Percentiles rank a stretch among this genome's conserved stretches.
Evolutionary conservation across 2,797 vertebrate genomes (phyloP).

Genomic region (Sarcoramphus papa): DNA sequence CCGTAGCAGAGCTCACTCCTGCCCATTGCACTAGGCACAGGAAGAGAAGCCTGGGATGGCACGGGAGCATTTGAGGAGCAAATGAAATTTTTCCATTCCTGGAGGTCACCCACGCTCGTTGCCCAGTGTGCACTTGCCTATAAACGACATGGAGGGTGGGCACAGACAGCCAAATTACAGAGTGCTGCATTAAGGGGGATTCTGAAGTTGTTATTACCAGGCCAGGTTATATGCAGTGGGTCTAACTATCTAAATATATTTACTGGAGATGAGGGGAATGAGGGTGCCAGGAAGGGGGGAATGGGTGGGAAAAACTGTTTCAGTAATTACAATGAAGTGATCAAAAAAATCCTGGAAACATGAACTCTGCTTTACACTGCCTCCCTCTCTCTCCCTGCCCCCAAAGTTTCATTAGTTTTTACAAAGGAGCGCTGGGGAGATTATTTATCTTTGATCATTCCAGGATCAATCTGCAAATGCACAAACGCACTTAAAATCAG

Average conservation of each 20-base stretch:
- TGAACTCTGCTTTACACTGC: not conserved
- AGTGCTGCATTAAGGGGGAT: not conserved
- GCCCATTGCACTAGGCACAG: rapidly evolving
- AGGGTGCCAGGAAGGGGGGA: not conserved
- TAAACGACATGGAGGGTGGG: rapidly evolving
- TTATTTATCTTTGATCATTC: conserved; percentile 62
- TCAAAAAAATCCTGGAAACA: not conserved
- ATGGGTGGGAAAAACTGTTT: not conserved
- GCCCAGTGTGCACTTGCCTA: not conserved
- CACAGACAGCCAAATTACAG: not conserved
- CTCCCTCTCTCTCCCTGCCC: not conserved
- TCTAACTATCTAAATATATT: not conserved
- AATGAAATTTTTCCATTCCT: not conserved
- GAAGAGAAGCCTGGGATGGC: not conserved
- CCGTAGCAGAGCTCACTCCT: not conserved
- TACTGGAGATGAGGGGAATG: not conserved
- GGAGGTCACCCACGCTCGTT: not conserved
- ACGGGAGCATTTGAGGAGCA: not conserved
- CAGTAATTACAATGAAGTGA: conserved; percentile 40
- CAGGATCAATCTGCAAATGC: conserved; percentile 46
- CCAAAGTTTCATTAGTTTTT: conserved; percentile 20
- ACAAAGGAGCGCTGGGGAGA: conserved; percentile 29
- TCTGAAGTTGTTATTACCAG: not conserved
- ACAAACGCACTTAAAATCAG: conserved; percentile 39
- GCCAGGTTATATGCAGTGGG: not conserved